These are phyloP conservation scores for Calliphora vomitoria DNA, from an alignment of 2,888 invertebrate genomes.

Conservation along the genomic window DNA sequence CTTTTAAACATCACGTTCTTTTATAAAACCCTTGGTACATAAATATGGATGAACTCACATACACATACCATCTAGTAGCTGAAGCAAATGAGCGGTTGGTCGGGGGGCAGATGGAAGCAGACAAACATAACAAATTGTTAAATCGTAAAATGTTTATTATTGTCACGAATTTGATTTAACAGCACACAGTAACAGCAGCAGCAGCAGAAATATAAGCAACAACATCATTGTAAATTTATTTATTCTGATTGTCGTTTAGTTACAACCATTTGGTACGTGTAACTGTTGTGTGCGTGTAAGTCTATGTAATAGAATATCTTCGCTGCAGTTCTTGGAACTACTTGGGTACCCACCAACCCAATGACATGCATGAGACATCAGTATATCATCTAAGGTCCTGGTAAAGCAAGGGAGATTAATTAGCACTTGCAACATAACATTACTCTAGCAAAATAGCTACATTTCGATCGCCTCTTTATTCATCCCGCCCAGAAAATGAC, in stretches of 20 bases:
- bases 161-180: constrained; percentile 66
- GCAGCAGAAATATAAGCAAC: neutral
- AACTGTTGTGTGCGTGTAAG: neutral
- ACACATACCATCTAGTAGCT: neutral
- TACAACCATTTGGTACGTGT: constrained; percentile 6
- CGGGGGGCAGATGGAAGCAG: neutral
- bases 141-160: constrained; percentile 58
- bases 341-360: too few species aligned
- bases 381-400: too few species aligned
- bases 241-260: constrained; percentile 45
- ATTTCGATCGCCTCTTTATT: too few species aligned
- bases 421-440: too few species aligned
- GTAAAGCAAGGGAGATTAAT: too few species aligned
- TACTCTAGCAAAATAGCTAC: too few species aligned
- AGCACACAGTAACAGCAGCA: neutral
- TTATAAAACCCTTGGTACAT: constrained; percentile 30
- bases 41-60: constrained; percentile 16
- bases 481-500: too few species aligned
- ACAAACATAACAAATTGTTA: constrained; percentile 28
- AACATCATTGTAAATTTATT: constrained; percentile 54
- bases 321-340: neutral
- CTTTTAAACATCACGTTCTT: constrained; percentile 54
- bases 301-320: neutral
- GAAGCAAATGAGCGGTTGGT: neutral
- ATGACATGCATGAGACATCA: too few species aligned